Base-by-base conservation (phyloP, 2,888 invertebrate genomes). In the Trachelus stipa region DNA sequence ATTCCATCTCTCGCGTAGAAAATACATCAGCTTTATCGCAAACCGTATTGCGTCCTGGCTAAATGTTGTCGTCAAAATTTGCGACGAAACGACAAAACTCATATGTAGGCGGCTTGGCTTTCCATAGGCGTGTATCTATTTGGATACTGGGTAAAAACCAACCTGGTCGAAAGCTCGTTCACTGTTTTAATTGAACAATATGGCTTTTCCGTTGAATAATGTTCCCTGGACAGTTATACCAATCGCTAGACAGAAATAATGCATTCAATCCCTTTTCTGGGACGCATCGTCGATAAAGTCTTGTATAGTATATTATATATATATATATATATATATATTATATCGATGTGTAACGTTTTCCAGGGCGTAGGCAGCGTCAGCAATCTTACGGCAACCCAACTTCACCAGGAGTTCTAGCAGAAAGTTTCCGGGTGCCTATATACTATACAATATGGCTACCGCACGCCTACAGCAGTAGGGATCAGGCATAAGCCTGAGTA, bases 11-110 rank as follows among this genome's bases (percentile, higher is more conserved):
- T 40, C 69, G 34, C 69, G 77, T 78, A 73, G 74, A 77, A 77
- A 79, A 78, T 79, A 73, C 75, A 79, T 77, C 40, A 73, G 73
- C 69, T 77, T 78, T 77, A 71, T 79, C 76, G 56, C 23, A 56
- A 56, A 56, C 56, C 40, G 15, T 40, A 40, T 6, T 15, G 40
- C 4, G 15, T 15, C 6, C 56, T 23, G 56, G 6, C 9, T 56
- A 56, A 56, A 56, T 56, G 23, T 56, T 15, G 23, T 56, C 56
- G 9, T 56, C 6, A 56, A 56, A 56, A 56, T 56, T 56, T 56
- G 56, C 56, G 23, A 15, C 9, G 23, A 56, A 23, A 23, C 23
- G 23, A 56, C 23, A 23, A 56, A 56, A 23, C 23, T 23, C 23
- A 56, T 23, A 56, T 2, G 23, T 23, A 34, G 2, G 9, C 23